Base-by-base conservation (phyloP, 2,113 vertebrate species). In the Phaetusa simplex region DNA sequence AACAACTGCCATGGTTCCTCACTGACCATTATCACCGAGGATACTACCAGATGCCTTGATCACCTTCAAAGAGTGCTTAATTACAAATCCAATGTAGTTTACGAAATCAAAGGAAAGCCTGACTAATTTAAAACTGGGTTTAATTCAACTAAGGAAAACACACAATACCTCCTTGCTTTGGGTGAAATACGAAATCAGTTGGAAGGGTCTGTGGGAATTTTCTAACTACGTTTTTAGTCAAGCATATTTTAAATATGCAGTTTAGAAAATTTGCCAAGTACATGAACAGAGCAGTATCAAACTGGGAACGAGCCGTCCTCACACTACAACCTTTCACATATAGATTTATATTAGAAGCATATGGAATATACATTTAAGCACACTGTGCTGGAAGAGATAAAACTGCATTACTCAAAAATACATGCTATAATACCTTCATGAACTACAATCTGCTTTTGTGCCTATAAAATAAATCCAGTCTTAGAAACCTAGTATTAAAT, bases 371-470 rank as follows among this genome's bases (percentile, higher is more conserved):
- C 59, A 74, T 76, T 85, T 22, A 70, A 76, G 56, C 0, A 0
- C 32, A 24, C 73, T 47, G 69, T 38, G 65, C 86, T 89, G 78
- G 73, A 91, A 81, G 77, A 96, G 81, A 96, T 92, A 85, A 86
- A 97, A 77, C 53, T 70, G 86, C 88, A 72, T 79, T 91, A 96
- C 78, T 88, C 94, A 80, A 36, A 96, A 89, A 84, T 86, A 92
- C 88, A 66, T 4, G 55, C 52, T 72, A 12, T 93, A 96, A 93
- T 64, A 74, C 79, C 47, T 72, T 80, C 81, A 70, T n/a, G 87
- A 93, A 96, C 78, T 86, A 47, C 95, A 97, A 86, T 92, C 85
- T 82, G 47, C 82, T 96, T 91, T 87, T 93, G 93, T 91, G 91
- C 88, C 82, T 77, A 73, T 67, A 94, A 86, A 90, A 94, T 84